Base-by-base conservation (phyloP, 2,113 vertebrate genomes). In the Xenopus tropicalis region DNA sequence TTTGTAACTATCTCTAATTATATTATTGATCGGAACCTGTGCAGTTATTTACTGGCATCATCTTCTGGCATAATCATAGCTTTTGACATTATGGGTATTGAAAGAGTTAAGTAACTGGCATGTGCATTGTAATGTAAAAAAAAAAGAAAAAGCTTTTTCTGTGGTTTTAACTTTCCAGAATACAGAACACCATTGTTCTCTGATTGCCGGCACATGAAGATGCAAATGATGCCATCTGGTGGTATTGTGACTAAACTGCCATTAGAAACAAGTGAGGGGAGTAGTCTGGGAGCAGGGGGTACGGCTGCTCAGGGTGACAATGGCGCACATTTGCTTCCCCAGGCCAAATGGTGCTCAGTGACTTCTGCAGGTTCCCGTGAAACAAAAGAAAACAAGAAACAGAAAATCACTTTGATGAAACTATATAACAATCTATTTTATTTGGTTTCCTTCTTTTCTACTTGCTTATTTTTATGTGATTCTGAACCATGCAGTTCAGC, bases 131-230 rank as follows among this genome's bases (percentile, higher is more conserved):
- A 65, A 61, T 65, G 71, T 72, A n/a, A 64, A 42, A 73, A 37
- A 37, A 37, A 37, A 37, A 37, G 29, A 16, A n/a, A n/a, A n/a
- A n/a, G n/a, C 22, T 51, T 19, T 42, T n/a, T n/a, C 64, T 22
- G 59, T 74, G 57, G 66, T 74, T 64, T 74, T 66, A 59, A 72
- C 51, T 66, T 66, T 58, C 37, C 20, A 61, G 56, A 61, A 74
- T 67, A 74, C 29, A 75, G 65, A 42, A 22, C 23, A n/a, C 19
- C 65, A 75, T 75, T 75, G 72, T 75, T 75, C 66, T 75, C 24
- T 1, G 42, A 46, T 43, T 62, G 48, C 43, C n/a, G 23, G 17
- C 46, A 59, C 12, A 29, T 51, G 66, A 52, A 69, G 65, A 43
- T 61, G 56, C n/a, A 12, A 23, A 14, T 61, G 43, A 56, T 69